phyloP scores from a whole-genome alignment of 2,797 vertebrate species.

The Phalanger gymnotis region DNA sequence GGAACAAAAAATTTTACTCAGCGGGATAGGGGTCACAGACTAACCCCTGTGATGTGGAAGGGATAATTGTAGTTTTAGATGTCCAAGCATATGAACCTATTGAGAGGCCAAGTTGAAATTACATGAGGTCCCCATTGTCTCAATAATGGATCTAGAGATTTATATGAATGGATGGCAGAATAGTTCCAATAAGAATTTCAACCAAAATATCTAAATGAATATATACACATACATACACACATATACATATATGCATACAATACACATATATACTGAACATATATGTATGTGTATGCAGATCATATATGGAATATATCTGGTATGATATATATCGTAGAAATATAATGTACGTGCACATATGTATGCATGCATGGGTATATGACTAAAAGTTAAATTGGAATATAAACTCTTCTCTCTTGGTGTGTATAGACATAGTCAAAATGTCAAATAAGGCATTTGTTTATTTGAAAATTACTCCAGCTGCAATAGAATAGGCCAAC shows the following conservation, averaged over 20 bases:
- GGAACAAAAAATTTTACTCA: background rate
- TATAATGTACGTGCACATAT: background rate
- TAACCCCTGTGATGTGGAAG: background rate
- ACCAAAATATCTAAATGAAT: background rate
- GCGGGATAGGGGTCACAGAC: fast-evolving
- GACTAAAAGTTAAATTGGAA: background rate
- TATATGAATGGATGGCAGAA: background rate
- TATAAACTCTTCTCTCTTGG: background rate
- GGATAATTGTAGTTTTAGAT: background rate
- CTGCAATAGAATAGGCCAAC: too few species aligned
- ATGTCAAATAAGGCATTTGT: background rate
- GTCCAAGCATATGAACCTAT: background rate
- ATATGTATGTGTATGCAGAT: too few species aligned
- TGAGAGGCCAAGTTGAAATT: background rate
- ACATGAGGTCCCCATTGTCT: background rate
- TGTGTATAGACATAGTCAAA: background rate
- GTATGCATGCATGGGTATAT: background rate
- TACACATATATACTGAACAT: background rate
- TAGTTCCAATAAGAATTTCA: background rate
- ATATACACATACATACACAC: too few species aligned
- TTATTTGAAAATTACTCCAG: too few species aligned
- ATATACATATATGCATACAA: too few species aligned
- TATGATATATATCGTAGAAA: background rate
- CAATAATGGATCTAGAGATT: background rate
- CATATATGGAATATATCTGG: background rate